Conservation (phyloP, 2,888 invertebrate species). For the Venustoraphidia nigricollis region DNA sequence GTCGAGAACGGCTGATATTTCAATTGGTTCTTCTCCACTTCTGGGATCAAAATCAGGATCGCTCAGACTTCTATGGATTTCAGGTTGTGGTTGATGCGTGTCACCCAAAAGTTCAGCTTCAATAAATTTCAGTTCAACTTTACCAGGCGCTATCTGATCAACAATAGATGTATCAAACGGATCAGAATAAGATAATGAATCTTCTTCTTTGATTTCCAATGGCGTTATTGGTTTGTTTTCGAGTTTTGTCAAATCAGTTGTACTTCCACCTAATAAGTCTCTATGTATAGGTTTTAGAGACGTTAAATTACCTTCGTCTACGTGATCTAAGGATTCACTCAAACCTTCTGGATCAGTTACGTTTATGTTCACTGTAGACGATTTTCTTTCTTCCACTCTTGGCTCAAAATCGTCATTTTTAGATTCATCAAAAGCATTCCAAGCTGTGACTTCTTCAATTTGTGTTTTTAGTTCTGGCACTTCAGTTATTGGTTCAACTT, state of each 20-base stretch:
- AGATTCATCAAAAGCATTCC: conserved; percentile 51
- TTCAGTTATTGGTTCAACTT: conserved; percentile 30
- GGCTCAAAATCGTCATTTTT: conserved; percentile 38
- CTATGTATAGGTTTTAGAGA: conserved; percentile 31
- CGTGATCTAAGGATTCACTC: conserved; percentile 29
- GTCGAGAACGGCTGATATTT: background rate
- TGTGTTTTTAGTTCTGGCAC: conserved; percentile 27
- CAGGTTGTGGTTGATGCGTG: conserved; percentile 13
- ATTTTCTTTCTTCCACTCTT: conserved; percentile 39
- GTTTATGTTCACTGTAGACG: conserved; percentile 37
- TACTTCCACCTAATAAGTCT: conserved; percentile 62
- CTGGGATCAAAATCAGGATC: conserved; percentile 77
- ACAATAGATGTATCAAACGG: conserved; percentile 78
- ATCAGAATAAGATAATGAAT: conserved; percentile 47
- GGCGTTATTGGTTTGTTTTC: conserved; percentile 39
- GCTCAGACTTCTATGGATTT: conserved; percentile 31
- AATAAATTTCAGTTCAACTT: conserved; percentile 60
- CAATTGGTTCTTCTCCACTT: conserved; percentile 34
- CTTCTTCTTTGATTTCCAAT: conserved; percentile 29
- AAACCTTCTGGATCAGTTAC: conserved; percentile 46
- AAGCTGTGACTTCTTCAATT: conserved; percentile 33
- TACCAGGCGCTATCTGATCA: conserved; percentile 55
- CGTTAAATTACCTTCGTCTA: conserved; percentile 31
- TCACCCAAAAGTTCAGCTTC: conserved; percentile 59
- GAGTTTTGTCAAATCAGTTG: conserved; percentile 55